Conservation (phyloP, 2,797 vertebrate species). For the Sebastes nivosus region DNA sequence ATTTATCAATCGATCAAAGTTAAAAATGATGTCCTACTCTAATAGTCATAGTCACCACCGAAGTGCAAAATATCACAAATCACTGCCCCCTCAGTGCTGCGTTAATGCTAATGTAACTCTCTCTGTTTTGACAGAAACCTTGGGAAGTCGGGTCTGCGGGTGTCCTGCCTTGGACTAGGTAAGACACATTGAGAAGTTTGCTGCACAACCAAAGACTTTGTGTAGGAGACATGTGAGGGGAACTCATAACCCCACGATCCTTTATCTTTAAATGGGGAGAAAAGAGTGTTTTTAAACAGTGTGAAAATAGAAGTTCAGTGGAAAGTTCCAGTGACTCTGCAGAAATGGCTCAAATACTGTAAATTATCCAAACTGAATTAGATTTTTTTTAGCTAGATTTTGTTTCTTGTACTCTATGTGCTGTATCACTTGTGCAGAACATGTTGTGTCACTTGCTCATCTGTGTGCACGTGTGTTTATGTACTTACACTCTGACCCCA, state of each 20-base stretch:
- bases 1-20: no score
- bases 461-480: slow-evolving; percentile 22
- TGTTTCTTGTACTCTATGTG: slow-evolving; percentile 3
- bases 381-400: neutral
- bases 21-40: no score
- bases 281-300: neutral
- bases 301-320: neutral
- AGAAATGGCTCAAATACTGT: neutral
- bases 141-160: slow-evolving; percentile 95
- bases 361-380: neutral
- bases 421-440: neutral
- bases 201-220: neutral
- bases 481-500: slow-evolving; percentile 22
- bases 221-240: neutral
- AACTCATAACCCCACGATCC: neutral
- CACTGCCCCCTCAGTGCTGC: slow-evolving; percentile 31
- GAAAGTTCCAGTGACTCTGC: neutral
- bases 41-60: no score
- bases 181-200: slow-evolving; percentile 56
- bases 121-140: slow-evolving; percentile 91
- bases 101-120: slow-evolving; percentile 45
- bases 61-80: slow-evolving; percentile 26
- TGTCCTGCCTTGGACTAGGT: slow-evolving; percentile 98
- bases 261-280: neutral
- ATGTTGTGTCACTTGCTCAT: neutral